phyloP scores from a whole-genome alignment of 2,888 invertebrate species.

The Druceiella hillmani region DNA sequence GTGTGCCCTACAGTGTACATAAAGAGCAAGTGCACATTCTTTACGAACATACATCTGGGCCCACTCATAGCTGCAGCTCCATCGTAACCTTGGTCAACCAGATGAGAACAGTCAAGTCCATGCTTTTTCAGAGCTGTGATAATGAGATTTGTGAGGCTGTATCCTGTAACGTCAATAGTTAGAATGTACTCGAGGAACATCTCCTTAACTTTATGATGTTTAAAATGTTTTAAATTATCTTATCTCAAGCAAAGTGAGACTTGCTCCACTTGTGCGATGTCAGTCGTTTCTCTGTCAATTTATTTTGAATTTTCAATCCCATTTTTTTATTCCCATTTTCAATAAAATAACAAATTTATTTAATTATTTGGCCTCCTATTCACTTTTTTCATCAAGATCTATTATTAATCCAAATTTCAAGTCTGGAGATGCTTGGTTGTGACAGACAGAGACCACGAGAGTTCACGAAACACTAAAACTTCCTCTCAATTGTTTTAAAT shows the following conservation, averaged over 20 bases:
- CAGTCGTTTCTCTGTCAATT: conserved; percentile 14
- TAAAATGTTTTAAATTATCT: conserved; percentile 10
- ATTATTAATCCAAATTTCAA: too few relatives aligned
- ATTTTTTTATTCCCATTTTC: too few relatives aligned
- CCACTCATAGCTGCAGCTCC: conserved; percentile 12
- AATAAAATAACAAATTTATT: too few relatives aligned
- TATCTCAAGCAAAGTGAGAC: too few relatives aligned
- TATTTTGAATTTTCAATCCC: too few relatives aligned
- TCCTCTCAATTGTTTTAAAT: too few relatives aligned
- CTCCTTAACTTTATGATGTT: conserved; percentile 19
- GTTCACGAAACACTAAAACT: too few relatives aligned
- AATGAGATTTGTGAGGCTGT: conserved; percentile 15
- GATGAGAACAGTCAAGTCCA: conserved; percentile 18
- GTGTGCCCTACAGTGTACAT: conserved; percentile 13
- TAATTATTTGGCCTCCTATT: too few relatives aligned
- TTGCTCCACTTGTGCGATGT: conserved; percentile 15
- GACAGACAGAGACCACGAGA: too few relatives aligned
- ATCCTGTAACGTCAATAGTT: conserved; percentile 18
- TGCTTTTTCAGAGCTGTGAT: conserved; percentile 17
- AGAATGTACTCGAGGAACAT: conserved; percentile 18
- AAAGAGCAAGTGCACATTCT: conserved; percentile 12
- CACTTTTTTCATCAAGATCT: too few relatives aligned
- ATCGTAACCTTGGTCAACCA: conserved; percentile 18
- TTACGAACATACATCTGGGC: conserved; percentile 13
- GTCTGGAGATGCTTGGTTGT: too few relatives aligned